A percentile compares a stretch with the other conserved stretches of the same genome.
Conservation (phyloP, 2,797 vertebrate species). For the Sylvia borin region DNA sequence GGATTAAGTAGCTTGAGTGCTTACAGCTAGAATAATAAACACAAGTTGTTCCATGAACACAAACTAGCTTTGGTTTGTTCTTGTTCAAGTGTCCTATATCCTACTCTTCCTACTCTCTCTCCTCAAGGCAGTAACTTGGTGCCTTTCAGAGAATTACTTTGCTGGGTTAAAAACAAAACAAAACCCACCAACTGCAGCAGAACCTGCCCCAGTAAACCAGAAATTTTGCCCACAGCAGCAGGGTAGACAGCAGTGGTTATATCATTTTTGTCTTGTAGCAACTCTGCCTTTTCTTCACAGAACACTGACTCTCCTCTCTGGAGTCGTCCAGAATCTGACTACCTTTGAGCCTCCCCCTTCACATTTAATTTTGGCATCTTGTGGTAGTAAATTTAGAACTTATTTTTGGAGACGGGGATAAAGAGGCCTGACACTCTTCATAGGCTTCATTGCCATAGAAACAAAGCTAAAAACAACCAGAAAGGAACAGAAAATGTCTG, state of each 20-base stretch:
- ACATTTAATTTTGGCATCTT: neutral
- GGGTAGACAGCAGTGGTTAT: neutral
- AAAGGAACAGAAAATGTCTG: conserved; percentile 25
- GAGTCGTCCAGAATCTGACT: neutral
- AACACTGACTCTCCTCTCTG: too few relatives aligned
- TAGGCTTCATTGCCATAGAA: conserved; percentile 54
- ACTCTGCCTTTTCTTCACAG: neutral
- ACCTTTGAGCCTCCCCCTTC: neutral
- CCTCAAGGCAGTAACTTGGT: neutral
- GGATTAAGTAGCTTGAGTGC: neutral
- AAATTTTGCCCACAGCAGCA: neutral
- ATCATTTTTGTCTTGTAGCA: neutral
- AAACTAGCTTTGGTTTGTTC: neutral
- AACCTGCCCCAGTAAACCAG: neutral
- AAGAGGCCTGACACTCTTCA: conserved; percentile 4
- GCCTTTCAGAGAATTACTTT: neutral
- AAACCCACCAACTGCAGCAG: neutral
- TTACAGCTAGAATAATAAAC: neutral
- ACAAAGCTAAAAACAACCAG: conserved; percentile 39
- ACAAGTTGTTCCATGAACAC: neutral
- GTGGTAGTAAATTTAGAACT: conserved; percentile 31
- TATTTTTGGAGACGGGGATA: conserved; percentile 42
- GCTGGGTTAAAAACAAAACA: neutral
- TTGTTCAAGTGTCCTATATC: neutral
- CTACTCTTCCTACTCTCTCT: neutral